phyloP scores from a whole-genome alignment of 2,888 invertebrate species.

The Oasisia sp. region DNA sequence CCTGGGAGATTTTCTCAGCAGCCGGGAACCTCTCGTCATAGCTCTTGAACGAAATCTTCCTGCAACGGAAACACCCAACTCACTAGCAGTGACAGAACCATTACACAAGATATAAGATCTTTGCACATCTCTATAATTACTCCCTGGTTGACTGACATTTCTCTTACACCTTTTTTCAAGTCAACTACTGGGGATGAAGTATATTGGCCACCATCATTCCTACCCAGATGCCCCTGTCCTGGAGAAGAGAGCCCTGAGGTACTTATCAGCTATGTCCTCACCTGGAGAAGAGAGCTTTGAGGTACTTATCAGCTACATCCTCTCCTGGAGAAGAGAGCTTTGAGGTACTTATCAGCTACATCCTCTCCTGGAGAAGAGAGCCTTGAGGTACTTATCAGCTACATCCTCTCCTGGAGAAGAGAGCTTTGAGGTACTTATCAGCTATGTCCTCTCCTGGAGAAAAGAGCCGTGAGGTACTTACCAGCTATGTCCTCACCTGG shows the following conservation, averaged over 20 bases:
- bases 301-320: slow-evolving; percentile 71
- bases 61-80: slow-evolving; percentile 37
- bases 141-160: not conserved
- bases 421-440: too few species aligned
- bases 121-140: too few species aligned
- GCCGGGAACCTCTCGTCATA: slow-evolving; percentile 86
- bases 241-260: too few species aligned
- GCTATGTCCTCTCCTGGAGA: too few species aligned
- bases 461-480: slow-evolving; percentile 85
- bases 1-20: slow-evolving; percentile 85
- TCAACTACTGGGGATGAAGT: too few species aligned
- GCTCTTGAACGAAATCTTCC: slow-evolving; percentile 78
- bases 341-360: not conserved
- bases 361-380: slow-evolving; percentile 66
- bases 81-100: not conserved
- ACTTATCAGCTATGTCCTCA: slow-evolving; percentile 19
- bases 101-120: too few species aligned
- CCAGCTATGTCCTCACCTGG: too few species aligned
- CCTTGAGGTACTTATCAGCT: too few species aligned
- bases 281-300: slow-evolving; percentile 80
- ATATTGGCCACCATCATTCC: too few species aligned
- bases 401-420: too few species aligned
- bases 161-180: not conserved
- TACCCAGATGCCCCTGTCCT: not conserved
- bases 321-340: too few species aligned